A percentile compares a stretch with the other conserved stretches of the same genome.
These are phyloP conservation scores for Lepidocyrtoides sp. DNA, from an alignment of 2,888 invertebrate species.

Conservation along the genomic window DNA sequence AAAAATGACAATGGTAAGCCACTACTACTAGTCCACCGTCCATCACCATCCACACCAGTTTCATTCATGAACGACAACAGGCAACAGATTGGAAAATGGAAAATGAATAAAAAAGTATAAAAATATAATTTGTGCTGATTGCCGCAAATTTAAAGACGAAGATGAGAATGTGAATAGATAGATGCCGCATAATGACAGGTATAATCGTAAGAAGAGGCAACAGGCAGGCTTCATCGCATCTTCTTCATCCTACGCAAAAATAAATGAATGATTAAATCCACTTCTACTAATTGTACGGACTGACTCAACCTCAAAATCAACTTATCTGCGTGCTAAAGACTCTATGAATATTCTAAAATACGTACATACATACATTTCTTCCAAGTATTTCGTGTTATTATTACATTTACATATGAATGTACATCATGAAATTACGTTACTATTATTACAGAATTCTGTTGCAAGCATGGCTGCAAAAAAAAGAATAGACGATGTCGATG, in stretches of 20 bases:
- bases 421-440: neutral
- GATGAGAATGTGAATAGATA: neutral
- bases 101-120: conserved; percentile 4
- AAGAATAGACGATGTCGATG: neutral
- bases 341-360: neutral
- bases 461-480: neutral
- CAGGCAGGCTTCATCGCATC: too few relatives aligned
- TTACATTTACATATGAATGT: neutral
- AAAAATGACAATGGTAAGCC: neutral
- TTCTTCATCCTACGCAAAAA: too few relatives aligned
- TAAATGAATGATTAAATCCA: neutral
- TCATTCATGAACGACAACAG: conserved; percentile 35
- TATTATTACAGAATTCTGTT: neutral
- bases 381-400: neutral
- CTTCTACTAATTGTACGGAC: too few relatives aligned
- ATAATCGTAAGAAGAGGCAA: neutral
- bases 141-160: neutral
- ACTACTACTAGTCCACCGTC: too few relatives aligned
- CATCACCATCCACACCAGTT: neutral
- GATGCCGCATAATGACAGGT: neutral
- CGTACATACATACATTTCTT: neutral
- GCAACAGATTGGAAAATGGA: conserved; percentile 12
- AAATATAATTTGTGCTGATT: neutral
- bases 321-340: neutral
- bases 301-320: too few relatives aligned